phyloP scores from a whole-genome alignment of 2,113 vertebrate species.

The Phodopus roborovskii region DNA sequence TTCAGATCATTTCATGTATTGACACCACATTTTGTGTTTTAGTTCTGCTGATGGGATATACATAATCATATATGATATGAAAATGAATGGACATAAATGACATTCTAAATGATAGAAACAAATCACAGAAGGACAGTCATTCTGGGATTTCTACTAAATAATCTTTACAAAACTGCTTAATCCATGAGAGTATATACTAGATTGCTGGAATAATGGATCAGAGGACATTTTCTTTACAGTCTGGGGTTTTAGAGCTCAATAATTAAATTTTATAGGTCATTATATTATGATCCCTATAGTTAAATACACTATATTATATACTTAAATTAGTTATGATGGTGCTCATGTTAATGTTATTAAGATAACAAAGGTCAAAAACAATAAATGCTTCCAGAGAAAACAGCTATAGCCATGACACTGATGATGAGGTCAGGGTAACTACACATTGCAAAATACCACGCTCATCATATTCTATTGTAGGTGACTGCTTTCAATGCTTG shows the following conservation, averaged over 20 bases:
- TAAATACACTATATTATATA: neutral
- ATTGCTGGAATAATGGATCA: accelerated
- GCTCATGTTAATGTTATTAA: neutral
- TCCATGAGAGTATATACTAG: neutral
- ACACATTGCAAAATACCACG: neutral
- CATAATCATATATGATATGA: neutral
- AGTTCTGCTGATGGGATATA: neutral
- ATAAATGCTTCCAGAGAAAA: neutral
- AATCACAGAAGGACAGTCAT: neutral
- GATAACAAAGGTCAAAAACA: neutral
- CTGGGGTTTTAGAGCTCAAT: neutral
- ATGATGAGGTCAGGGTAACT: neutral
- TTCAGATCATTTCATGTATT: neutral
- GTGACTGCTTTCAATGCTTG: neutral
- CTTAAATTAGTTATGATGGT: neutral
- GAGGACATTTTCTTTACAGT: neutral
- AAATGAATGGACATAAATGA: neutral
- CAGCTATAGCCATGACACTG: neutral
- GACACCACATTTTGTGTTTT: neutral
- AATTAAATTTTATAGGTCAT: neutral
- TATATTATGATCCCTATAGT: neutral
- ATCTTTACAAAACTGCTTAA: neutral
- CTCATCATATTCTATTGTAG: neutral
- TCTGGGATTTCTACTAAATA: neutral
- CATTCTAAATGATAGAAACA: neutral